phyloP scores from a whole-genome alignment of 2,797 vertebrate genomes.

The Malacoctenus gilli region DNA sequence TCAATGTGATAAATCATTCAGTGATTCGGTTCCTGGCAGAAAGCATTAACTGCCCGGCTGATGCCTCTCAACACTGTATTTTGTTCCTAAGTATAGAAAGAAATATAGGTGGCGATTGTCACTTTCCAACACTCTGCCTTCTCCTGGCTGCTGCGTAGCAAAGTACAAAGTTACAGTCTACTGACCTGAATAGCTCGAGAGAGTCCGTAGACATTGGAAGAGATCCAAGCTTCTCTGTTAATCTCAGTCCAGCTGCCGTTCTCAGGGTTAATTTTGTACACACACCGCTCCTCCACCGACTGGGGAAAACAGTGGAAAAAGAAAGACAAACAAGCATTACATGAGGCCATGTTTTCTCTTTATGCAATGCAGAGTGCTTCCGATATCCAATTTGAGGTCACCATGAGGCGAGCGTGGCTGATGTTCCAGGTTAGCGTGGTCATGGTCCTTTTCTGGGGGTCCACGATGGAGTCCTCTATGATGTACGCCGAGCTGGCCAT shows the following conservation, averaged over 20 bases:
- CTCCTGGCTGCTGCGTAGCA: background rate
- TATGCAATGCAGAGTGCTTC: background rate
- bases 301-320: constrained; percentile 49
- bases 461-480: constrained; percentile 95
- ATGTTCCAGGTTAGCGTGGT: constrained; percentile 98
- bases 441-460: constrained; percentile 91
- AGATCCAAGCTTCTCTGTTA: constrained; percentile 94
- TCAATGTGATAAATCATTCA: constrained; percentile 34
- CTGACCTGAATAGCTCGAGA: constrained; percentile 94
- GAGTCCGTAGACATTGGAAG: constrained; percentile 91
- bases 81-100: constrained; percentile 31
- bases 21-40: background rate
- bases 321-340: constrained; percentile 10
- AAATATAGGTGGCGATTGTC: constrained; percentile 10
- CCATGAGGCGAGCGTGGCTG: constrained; percentile 93
- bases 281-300: constrained; percentile 93
- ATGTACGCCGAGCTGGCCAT: constrained; percentile 94
- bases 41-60: too few relatives aligned
- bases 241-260: constrained; percentile 93
- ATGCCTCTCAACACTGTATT: constrained; percentile 25
- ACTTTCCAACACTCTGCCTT: constrained; percentile 11
- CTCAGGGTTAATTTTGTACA: constrained; percentile 88
- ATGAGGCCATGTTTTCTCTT: constrained; percentile 5
- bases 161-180: constrained; percentile 32
- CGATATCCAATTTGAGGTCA: constrained; percentile 61